phyloP scores from a whole-genome alignment of 2,797 vertebrate species.

The Periparus ater region DNA sequence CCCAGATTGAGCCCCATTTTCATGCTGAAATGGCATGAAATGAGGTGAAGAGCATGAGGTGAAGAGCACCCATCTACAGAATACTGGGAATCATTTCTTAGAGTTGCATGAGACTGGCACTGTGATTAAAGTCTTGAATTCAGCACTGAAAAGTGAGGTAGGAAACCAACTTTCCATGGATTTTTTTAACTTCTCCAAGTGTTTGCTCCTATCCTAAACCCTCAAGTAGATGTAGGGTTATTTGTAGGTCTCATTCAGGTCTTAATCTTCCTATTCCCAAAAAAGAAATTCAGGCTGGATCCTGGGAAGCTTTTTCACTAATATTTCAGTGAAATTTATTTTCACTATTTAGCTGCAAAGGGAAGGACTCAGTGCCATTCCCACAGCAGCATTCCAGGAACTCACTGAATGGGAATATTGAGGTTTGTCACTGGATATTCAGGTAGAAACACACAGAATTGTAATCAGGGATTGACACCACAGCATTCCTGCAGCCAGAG shows the following conservation, averaged over 20 bases:
- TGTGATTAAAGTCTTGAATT: not conserved
- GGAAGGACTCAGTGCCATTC: not conserved
- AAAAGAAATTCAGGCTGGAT: not conserved
- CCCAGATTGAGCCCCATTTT: not conserved
- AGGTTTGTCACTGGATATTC: not conserved
- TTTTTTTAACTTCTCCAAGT: not conserved
- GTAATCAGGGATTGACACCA: not conserved
- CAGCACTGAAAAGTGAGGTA: not conserved
- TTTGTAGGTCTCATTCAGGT: not conserved
- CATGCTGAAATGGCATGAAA: not conserved
- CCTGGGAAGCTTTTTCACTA: not conserved
- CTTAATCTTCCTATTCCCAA: not conserved
- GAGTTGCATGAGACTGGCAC: not conserved
- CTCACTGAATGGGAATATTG: fast-evolving
- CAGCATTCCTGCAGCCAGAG: not conserved
- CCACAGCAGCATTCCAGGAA: not conserved
- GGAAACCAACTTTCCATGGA: fast-evolving
- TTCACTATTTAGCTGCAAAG: not conserved
- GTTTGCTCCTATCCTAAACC: not conserved
- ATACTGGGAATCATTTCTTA: not conserved
- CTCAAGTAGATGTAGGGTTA: not conserved
- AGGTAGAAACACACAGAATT: fast-evolving
- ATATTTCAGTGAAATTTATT: not conserved
- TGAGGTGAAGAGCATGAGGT: not conserved
- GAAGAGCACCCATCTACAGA: not conserved